Evolutionary conservation across 2,113 vertebrate genomes (phyloP).

Genomic region (Indicator maculatus): DNA sequence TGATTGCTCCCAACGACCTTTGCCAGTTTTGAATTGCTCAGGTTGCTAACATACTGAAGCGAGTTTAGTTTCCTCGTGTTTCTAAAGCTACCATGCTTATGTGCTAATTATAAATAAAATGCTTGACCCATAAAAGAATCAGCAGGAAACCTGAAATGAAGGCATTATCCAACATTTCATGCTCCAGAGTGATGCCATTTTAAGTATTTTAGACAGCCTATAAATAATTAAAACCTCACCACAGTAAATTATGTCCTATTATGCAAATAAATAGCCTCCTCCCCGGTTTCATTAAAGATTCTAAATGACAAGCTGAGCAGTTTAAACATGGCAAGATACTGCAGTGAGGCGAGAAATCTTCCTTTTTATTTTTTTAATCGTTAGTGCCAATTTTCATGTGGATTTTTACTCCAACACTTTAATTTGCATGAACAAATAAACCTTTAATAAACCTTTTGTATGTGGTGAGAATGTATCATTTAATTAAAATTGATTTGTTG

Average conservation of each 20-base stretch:
- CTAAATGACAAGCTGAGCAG: slow-evolving; percentile 80
- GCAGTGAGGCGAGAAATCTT: slow-evolving; percentile 74
- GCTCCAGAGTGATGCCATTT: slow-evolving; percentile 82
- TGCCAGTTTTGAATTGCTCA: slow-evolving; percentile 47
- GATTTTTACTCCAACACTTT: slow-evolving; percentile 79
- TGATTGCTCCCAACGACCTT: slow-evolving; percentile 58
- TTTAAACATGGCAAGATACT: slow-evolving; percentile 76
- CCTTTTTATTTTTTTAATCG: slow-evolving; percentile 69
- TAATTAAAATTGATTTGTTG: slow-evolving; percentile 82
- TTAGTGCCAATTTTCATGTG: slow-evolving; percentile 79
- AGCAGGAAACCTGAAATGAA: slow-evolving; percentile 81
- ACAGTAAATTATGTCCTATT: slow-evolving; percentile 86
- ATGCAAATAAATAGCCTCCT: slow-evolving; percentile 88
- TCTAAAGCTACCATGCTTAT: slow-evolving; percentile 71
- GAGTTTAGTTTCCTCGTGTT: slow-evolving; percentile 75
- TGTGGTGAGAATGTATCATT: slow-evolving; percentile 77
- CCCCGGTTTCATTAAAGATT: slow-evolving; percentile 82
- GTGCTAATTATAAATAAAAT: slow-evolving; percentile 79
- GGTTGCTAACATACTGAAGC: slow-evolving; percentile 57
- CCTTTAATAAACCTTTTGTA: slow-evolving; percentile 82
- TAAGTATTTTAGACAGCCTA: slow-evolving; percentile 82
- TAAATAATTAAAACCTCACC: slow-evolving; percentile 86
- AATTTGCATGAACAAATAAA: slow-evolving; percentile 84
- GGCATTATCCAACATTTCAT: slow-evolving; percentile 82
- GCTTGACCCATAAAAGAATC: slow-evolving; percentile 79